Evolutionary conservation across 2,888 invertebrate species (phyloP).

Genomic region (Zonitis immaculata): DNA sequence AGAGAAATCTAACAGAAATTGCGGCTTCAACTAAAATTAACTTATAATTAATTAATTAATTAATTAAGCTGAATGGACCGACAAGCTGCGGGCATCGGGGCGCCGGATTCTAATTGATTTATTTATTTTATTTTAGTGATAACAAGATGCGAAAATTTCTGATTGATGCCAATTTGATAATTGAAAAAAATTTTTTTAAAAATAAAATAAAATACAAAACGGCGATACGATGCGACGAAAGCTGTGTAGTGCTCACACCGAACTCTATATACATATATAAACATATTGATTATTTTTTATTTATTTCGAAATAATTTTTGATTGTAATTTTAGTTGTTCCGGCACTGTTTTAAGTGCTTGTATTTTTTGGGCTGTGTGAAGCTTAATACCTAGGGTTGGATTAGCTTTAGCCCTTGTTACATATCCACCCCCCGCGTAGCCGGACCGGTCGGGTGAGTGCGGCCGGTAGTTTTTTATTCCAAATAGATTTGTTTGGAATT

Average conservation of each 20-base stretch:
- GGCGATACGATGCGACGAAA: constrained; percentile 32
- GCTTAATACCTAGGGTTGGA: constrained; percentile 55
- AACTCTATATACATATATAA: no score
- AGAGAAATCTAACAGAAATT: not conserved
- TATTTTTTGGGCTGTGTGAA: constrained; percentile 61
- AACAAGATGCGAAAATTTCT: no score
- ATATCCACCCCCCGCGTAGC: constrained; percentile 53
- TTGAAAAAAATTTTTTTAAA: not conserved
- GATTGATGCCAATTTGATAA: no score
- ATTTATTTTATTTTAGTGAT: no score
- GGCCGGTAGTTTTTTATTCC: constrained; percentile 29
- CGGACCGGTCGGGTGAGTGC: constrained; percentile 42
- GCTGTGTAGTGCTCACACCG: constrained; percentile 51
- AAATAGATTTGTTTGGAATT: no score
- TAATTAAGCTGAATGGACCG: constrained; percentile 10
- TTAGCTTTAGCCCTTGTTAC: constrained; percentile 55
- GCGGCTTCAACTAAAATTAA: not conserved
- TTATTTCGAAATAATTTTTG: no score
- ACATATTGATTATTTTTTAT: no score
- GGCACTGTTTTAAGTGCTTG: constrained; percentile 67
- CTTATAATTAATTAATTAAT: no score
- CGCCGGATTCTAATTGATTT: not conserved
- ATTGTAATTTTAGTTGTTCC: constrained; percentile 49
- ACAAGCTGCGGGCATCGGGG: constrained; percentile 5
- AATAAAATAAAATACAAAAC: no score